Base-by-base conservation (phyloP, 2,797 vertebrate genomes). In the Macropus fuliginosus region DNA sequence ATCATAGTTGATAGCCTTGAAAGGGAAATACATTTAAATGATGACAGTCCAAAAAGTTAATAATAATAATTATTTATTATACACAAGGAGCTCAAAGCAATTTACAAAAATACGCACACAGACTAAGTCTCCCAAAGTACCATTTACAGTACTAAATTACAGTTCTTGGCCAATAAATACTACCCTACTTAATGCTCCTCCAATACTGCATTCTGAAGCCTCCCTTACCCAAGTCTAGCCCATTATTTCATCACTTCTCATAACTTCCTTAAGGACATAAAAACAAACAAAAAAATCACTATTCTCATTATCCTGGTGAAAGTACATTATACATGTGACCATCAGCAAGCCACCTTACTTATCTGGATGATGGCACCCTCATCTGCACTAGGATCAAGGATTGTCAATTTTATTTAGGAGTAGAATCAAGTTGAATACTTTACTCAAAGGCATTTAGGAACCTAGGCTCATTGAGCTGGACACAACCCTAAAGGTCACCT, bases 81-180 rank as follows among this genome's bases (percentile, higher is more conserved):
- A 93, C 97, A 91, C 56, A 95, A 56, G 50, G 54, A 95, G 52
- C 74, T 95, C 21, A 56, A n/a, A 21, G 52, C 95, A 94, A 92
- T 95, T 96, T 95, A 95, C 16, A 90, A 50, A 59, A 56, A 92
- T 31, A 59, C 5, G 10, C 5, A 56, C 91, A 91, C n/a, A 16
- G 21, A 95, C 21, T 89, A 93, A 54, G 62, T 92, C 92, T 96
- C 91, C 94, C 94, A 95, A 98, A 98, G 96, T 94, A 96, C 91
- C 92, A 97, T 91, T 94, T 90, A 91, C 91, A 94, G 95, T 2
- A 91, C 92, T 95, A 97, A 98, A 97, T 97, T 97, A 95, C 92
- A 95, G 91, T 81, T 91, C 12, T 92, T 94, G 40, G 74, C 66
- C 94, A 95, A 94, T 96, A 97, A 97, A 92, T 96, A 95, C 96